Percentiles rank a stretch among this genome's conserved stretches.
Evolutionary conservation across 2,797 vertebrate species (phyloP).

Genomic region (Gephyroberyx darwinii): DNA sequence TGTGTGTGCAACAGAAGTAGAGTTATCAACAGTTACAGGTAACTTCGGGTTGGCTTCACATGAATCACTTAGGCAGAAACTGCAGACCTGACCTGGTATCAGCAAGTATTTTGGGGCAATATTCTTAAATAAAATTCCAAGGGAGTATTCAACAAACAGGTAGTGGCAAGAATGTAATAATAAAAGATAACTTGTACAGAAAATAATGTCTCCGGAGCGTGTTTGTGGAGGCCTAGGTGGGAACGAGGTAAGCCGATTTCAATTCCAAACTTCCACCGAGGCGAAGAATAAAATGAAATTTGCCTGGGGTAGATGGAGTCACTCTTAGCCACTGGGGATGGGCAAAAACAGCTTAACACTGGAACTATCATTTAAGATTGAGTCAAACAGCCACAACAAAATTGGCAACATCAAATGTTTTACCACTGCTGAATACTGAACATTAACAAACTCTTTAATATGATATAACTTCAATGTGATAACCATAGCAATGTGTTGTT

Average conservation of each 20-base stretch:
- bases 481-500: not conserved
- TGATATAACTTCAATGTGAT: not conserved
- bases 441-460: not conserved
- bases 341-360: slow-evolving; percentile 16
- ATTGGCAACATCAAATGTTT: slow-evolving; percentile 11
- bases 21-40: not conserved
- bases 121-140: slow-evolving; percentile 12
- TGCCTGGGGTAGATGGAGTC: slow-evolving; percentile 39
- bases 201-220: slow-evolving; percentile 8
- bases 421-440: slow-evolving; percentile 1
- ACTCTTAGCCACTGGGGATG: slow-evolving; percentile 11
- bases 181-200: slow-evolving; percentile 14
- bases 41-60: slow-evolving; percentile 1
- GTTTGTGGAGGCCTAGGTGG: slow-evolving; percentile 24
- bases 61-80: slow-evolving; percentile 10
- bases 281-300: slow-evolving; percentile 45
- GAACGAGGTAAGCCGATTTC: slow-evolving; percentile 37
- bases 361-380: slow-evolving; percentile 32
- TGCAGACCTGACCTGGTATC: slow-evolving; percentile 10
- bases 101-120: slow-evolving; percentile 6
- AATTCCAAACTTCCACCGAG: slow-evolving; percentile 50
- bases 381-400: slow-evolving; percentile 17
- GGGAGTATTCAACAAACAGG: slow-evolving; percentile 2
- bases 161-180: not conserved
- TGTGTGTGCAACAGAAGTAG: slow-evolving; percentile 16